These are phyloP conservation scores for Deroplatys truncata DNA, from an alignment of 2,888 invertebrate species.

Conservation along the genomic window DNA sequence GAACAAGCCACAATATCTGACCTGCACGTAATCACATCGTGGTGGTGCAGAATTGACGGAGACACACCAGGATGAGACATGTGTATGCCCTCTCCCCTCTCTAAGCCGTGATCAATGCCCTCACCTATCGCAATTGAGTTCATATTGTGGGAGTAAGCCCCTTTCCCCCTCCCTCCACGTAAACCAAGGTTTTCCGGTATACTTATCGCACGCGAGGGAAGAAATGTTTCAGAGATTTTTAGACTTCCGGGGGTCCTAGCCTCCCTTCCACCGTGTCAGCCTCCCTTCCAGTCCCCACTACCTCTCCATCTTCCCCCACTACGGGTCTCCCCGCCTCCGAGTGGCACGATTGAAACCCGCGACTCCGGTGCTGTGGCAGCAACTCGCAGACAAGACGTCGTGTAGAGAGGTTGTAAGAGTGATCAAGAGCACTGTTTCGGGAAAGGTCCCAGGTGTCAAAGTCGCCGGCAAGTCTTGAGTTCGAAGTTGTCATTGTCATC, in stretches of 20 bases:
- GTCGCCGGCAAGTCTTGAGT: not conserved
- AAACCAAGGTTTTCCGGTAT: conserved; percentile 1
- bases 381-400: not conserved
- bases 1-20: too few species aligned
- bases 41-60: not conserved
- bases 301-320: not conserved
- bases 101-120: not conserved
- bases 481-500: not conserved
- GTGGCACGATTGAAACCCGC: not conserved
- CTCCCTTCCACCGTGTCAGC: not conserved
- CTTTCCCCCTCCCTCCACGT: not conserved
- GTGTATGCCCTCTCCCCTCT: not conserved
- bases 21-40: too few species aligned
- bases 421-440: not conserved
- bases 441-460: not conserved
- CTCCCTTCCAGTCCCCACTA: not conserved
- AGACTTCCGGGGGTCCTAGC: conserved; percentile 10
- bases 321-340: not conserved
- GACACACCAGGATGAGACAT: not conserved
- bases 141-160: not conserved
- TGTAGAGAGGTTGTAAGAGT: not conserved
- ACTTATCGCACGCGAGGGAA: not conserved
- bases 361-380: not conserved
- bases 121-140: not conserved
- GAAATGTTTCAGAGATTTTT: not conserved